phyloP scores from a whole-genome alignment of 2,888 invertebrate genomes.

The Diadromus collaris region DNA sequence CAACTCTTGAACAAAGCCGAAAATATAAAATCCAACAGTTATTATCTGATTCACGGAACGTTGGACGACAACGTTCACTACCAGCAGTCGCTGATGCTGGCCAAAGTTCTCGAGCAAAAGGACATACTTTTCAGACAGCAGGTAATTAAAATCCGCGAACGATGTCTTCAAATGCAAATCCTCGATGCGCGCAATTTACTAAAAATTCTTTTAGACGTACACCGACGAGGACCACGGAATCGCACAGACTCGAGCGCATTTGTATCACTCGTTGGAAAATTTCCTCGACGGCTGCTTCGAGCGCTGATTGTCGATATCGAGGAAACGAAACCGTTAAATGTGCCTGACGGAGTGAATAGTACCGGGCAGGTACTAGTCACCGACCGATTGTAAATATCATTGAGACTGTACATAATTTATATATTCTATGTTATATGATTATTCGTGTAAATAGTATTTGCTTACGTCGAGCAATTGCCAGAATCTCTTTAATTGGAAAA shows the following conservation, averaged over 20 bases:
- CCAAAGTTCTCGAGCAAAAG: constrained; percentile 90
- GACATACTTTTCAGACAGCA: constrained; percentile 96
- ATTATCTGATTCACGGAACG: constrained; percentile 96
- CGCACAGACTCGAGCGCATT: constrained; percentile 90
- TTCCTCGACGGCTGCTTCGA: constrained; percentile 87
- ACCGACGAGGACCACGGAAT: constrained; percentile 97
- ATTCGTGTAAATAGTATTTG: constrained; percentile 39
- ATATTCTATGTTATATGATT: not conserved
- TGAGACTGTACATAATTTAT: not conserved
- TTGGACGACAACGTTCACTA: constrained; percentile 98
- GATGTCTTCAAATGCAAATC: not conserved
- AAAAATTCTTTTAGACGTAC: constrained; percentile 86
- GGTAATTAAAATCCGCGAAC: constrained; percentile 81
- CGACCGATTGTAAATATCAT: constrained; percentile 53
- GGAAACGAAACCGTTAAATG: not conserved
- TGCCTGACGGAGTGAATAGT: constrained; percentile 54
- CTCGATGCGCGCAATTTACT: not conserved
- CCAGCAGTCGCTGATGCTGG: constrained; percentile 96
- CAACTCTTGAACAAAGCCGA: constrained; percentile 87
- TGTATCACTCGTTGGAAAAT: constrained; percentile 94
- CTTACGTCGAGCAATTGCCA: not conserved
- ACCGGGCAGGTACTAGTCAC: constrained; percentile 7
- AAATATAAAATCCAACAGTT: constrained; percentile 87
- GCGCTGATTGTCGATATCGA: constrained; percentile 59
- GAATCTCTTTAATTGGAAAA: not conserved